Evolutionary conservation across 1,140 invertebrate species (phyloP).

Genomic region (Macrostomum lignano): DNA sequence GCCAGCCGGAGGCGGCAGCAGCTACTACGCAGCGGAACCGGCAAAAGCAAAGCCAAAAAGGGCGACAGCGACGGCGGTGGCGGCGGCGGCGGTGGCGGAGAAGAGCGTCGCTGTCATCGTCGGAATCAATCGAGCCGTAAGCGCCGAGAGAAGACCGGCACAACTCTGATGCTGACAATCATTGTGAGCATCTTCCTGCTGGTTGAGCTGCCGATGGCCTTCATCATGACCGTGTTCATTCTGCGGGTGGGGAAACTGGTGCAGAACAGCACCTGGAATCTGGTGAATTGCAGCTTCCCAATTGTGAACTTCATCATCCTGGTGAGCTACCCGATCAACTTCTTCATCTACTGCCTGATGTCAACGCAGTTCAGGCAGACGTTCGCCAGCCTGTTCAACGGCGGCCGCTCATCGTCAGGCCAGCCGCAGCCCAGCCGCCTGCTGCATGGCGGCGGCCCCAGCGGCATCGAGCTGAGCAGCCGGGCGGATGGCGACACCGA

Average conservation of each 20-base stretch:
- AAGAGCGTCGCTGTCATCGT: too few species aligned
- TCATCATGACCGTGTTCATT: conserved; percentile 47
- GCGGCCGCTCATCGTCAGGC: too few species aligned
- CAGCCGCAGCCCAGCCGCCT: too few species aligned
- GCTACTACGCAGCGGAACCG: conserved; percentile 10
- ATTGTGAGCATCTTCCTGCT: conserved; percentile 63
- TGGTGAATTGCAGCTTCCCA: conserved; percentile 35
- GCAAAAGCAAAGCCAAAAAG: too few species aligned
- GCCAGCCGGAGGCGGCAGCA: conserved; percentile 39
- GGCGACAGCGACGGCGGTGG: conserved; percentile 33
- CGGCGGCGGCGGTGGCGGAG: too few species aligned
- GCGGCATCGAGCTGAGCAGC: too few species aligned
- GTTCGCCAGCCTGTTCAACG: conserved; percentile 47
- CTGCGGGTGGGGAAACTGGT: conserved; percentile 15
- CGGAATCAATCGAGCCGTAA: too few species aligned
- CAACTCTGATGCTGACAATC: conserved; percentile 71
- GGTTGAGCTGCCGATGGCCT: conserved; percentile 59
- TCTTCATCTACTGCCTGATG: conserved; percentile 72
- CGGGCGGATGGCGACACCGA: too few species aligned
- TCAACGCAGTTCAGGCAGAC: conserved; percentile 58
- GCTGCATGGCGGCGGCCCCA: too few species aligned
- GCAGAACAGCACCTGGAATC: conserved; percentile 36
- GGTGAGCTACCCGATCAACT: conserved; percentile 58
- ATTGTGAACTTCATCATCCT: conserved; percentile 42
- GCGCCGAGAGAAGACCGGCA: conserved; percentile 72